These are phyloP conservation scores for Malurus alboscapulatus DNA, from an alignment of 2,113 vertebrate genomes.

Conservation along the genomic window DNA sequence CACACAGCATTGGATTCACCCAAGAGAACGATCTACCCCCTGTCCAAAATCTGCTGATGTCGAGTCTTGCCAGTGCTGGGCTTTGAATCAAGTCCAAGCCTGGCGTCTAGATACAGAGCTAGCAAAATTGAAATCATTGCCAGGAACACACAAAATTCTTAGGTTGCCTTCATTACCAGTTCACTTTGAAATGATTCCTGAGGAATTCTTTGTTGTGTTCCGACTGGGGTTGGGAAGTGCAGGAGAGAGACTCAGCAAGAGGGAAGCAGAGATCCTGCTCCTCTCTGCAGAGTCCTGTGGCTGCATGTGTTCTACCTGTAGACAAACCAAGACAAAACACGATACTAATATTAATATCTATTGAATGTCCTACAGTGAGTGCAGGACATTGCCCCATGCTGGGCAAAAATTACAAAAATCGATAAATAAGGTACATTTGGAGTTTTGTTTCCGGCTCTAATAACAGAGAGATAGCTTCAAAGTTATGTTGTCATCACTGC, in stretches of 20 bases:
- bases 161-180: neutral
- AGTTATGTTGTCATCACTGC: neutral
- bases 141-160: neutral
- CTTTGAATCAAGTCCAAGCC: neutral
- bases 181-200: neutral
- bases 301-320: neutral
- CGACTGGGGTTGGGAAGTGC: neutral
- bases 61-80: neutral
- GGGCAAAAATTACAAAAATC: neutral
- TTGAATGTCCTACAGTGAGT: neutral
- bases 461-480: neutral
- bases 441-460: neutral
- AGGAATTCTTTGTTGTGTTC: neutral
- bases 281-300: neutral
- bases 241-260: neutral
- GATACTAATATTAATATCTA: neutral
- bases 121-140: neutral
- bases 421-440: neutral
- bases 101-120: neutral
- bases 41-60: neutral
- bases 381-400: neutral
- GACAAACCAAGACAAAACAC: neutral
- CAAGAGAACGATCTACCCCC: neutral
- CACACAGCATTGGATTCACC: rapidly evolving
- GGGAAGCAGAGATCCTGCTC: neutral